phyloP scores from a whole-genome alignment of 2,888 invertebrate species.

The Tenthredo notha region DNA sequence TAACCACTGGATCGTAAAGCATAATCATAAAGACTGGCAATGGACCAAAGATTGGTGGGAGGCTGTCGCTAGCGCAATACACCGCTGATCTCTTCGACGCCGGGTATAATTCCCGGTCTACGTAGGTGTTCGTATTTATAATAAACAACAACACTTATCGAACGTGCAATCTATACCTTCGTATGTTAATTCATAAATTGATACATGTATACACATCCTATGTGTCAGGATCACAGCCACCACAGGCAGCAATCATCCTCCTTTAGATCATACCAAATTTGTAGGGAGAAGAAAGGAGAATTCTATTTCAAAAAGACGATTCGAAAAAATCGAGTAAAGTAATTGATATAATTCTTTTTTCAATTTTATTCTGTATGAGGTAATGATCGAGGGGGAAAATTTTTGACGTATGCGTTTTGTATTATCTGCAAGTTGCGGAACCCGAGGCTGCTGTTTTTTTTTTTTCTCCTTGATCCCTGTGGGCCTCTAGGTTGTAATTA shows the following conservation, averaged over 20 bases:
- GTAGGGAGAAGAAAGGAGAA: not conserved
- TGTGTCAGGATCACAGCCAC: not conserved
- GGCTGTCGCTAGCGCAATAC: conserved; percentile 35
- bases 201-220: not conserved
- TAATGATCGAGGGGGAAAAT: not conserved
- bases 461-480: not conserved
- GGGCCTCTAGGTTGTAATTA: conserved; percentile 30
- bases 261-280: not conserved
- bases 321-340: not conserved
- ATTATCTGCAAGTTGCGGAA: conserved; percentile 22
- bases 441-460: not conserved
- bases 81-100: conserved; percentile 32
- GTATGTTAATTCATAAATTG: conserved; percentile 40
- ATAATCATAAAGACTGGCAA: conserved; percentile 66
- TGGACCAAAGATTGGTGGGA: conserved; percentile 55
- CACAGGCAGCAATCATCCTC: conserved; percentile 23
- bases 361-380: not conserved
- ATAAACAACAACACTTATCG: conserved; percentile 32
- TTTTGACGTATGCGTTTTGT: conserved; percentile 1
- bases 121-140: conserved; percentile 43
- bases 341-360: not conserved
- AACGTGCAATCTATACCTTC: not conserved
- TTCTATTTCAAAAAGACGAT: not conserved
- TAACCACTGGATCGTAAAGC: conserved; percentile 66
- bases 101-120: not conserved